Evolutionary conservation across 2,888 invertebrate genomes (phyloP).

Genomic region (Lithophane leautieri): DNA sequence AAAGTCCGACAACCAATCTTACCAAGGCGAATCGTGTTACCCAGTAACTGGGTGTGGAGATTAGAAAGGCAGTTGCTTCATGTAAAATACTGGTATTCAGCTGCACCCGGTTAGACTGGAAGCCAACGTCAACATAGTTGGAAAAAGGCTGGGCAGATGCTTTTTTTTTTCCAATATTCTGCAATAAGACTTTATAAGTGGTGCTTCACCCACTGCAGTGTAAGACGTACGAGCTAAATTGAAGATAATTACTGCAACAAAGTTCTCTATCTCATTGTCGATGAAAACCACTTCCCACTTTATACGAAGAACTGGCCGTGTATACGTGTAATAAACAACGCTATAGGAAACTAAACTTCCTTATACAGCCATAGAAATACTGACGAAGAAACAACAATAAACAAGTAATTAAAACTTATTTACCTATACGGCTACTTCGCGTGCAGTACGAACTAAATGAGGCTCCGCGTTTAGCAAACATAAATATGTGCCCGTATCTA

Average conservation of each 20-base stretch:
- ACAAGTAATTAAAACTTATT: conserved; percentile 83
- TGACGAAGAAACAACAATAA: conserved; percentile 75
- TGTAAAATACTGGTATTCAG: no score
- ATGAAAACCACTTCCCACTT: conserved; percentile 30
- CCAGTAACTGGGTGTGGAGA: no score
- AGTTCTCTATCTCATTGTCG: conserved; percentile 21
- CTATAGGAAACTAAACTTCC: conserved; percentile 55
- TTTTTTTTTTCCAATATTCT: background rate
- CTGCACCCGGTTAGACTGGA: no score
- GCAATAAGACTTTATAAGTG: background rate
- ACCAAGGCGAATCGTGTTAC: no score
- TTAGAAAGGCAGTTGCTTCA: no score
- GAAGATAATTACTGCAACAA: conserved; percentile 21
- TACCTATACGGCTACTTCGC: conserved; percentile 78
- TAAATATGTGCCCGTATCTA: conserved; percentile 74
- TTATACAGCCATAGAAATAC: conserved; percentile 68
- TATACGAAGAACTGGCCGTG: conserved; percentile 13
- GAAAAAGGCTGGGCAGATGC: no score
- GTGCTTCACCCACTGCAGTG: conserved; percentile 4
- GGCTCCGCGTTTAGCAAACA: conserved; percentile 74
- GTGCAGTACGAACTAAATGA: conserved; percentile 78
- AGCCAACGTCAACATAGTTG: no score
- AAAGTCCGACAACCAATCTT: no score
- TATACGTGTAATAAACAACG: conserved; percentile 54
- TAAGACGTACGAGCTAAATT: background rate